Conservation (phyloP, 2,888 invertebrate genomes). For the Elegia similella region DNA sequence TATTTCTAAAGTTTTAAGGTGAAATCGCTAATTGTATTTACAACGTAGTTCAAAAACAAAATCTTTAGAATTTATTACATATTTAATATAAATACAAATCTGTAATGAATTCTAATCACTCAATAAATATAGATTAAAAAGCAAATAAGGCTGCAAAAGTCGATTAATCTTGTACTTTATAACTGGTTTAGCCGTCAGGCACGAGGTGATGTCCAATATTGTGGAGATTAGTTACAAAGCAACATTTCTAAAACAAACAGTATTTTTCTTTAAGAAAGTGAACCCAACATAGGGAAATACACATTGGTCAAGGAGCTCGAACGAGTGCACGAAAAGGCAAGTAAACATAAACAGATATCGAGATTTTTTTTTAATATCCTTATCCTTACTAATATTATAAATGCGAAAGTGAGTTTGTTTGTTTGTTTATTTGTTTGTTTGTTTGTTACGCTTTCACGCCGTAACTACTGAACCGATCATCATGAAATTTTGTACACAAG, state of each 20-base stretch:
- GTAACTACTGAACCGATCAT: too few species aligned
- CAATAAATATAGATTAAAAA: slow-evolving; percentile 3
- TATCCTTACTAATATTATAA: too few species aligned
- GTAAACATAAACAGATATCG: too few species aligned
- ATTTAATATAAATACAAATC: not conserved
- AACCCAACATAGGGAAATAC: not conserved
- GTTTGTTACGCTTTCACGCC: too few species aligned
- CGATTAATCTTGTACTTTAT: not conserved
- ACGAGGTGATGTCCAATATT: slow-evolving; percentile 4
- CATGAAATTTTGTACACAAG: too few species aligned
- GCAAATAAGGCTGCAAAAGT: slow-evolving; percentile 1
- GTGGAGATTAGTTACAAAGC: slow-evolving; percentile 9
- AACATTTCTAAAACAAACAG: slow-evolving; percentile 16
- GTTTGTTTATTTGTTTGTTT: too few species aligned
- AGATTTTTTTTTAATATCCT: too few species aligned
- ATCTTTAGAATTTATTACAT: not conserved
- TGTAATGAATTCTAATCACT: slow-evolving; percentile 1
- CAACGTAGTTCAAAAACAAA: not conserved
- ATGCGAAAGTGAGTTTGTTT: too few species aligned
- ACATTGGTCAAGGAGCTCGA: not conserved
- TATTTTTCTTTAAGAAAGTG: slow-evolving; percentile 26
- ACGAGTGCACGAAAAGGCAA: not conserved
- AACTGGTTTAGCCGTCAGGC: not conserved
- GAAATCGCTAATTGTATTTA: too few species aligned
- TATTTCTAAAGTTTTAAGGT: too few species aligned